A percentile compares a stretch with the other conserved stretches of the same genome.
Conservation (phyloP, 2,797 vertebrate species). For the Arvicola amphibius region DNA sequence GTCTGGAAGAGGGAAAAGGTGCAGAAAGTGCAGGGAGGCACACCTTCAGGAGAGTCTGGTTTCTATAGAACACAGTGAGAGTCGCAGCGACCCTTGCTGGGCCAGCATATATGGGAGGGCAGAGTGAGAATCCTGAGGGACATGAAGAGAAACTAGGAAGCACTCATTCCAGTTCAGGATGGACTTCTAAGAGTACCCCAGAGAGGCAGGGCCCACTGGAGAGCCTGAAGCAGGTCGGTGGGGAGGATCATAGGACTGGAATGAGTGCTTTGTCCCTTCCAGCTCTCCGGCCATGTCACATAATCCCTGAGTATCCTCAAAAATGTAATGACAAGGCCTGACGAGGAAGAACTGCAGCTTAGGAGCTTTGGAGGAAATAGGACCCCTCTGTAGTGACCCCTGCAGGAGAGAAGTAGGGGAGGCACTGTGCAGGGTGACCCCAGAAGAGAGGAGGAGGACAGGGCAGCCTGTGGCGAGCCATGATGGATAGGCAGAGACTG, state of each 20-base stretch:
- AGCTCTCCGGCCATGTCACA: neutral
- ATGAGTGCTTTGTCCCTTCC: neutral
- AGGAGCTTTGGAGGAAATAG: neutral
- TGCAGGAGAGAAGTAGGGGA: neutral
- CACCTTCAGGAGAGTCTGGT: neutral
- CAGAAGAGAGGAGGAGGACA: neutral
- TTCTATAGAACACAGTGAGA: neutral
- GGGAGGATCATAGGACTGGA: rapidly evolving
- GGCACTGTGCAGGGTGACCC: rapidly evolving
- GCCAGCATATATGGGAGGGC: neutral
- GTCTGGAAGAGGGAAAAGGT: neutral
- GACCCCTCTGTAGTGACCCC: neutral
- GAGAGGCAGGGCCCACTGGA: neutral
- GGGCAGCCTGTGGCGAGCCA: neutral
- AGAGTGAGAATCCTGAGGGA: neutral
- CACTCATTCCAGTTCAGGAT: neutral
- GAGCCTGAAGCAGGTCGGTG: neutral
- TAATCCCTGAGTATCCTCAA: neutral
- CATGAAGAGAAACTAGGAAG: neutral
- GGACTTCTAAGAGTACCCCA: neutral
- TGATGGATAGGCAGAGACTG: rapidly evolving
- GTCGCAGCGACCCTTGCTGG: neutral
- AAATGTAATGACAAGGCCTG: neutral
- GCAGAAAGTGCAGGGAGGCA: rapidly evolving
- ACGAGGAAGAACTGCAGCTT: neutral